Base-by-base conservation (phyloP, 2,797 vertebrate species). In the Gambelia wislizenii region DNA sequence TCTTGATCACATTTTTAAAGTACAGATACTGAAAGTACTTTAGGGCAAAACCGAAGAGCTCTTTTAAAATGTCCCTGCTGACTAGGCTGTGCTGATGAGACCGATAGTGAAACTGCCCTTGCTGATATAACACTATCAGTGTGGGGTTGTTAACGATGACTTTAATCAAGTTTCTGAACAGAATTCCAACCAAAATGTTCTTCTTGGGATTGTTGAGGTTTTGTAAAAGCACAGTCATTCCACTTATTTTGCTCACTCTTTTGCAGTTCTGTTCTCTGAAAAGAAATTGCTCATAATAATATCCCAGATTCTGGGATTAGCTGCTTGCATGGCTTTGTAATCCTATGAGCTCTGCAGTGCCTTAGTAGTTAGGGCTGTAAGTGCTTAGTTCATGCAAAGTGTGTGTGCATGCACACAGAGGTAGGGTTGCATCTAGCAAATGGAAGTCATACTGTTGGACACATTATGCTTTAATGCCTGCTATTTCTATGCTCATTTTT, bases 1-100 rank as follows among this genome's bases (percentile, higher is more conserved):
- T 94, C 88, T 94, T 94, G 91, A 93, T 92, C 88, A 93, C 91
- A 89, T 92, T 96, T 95, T 93, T 93, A 90, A 96, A 95, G 77
- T 91, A 91, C 91, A 87, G 85, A 49, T 85, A 92, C 64, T 93
- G 89, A 92, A 96, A 93, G 20, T 92, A 89, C 93, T 93, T 94
- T 44, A 94, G 83, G 87, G 42, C 7, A 86, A 90, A 94, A 93
- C 39, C 82, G 56, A 92, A 93, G 84, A 90, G 84, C 52, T 84
- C 78, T 96, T 93, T 93, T 87, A 93, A 93, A 94, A 77, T 89
- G 89, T 92, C 87, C 90, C 95, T 86, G 81, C 72, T 91, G 91
- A 84, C 84, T 1, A 0, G 49, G 74, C 74, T 93, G 75, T 84
- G 90, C 76, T 87, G 91, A 94, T 92, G 92, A 92, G 42, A 77